Base-by-base conservation (phyloP, 2,113 vertebrate species). In the Tetrax tetrax region DNA sequence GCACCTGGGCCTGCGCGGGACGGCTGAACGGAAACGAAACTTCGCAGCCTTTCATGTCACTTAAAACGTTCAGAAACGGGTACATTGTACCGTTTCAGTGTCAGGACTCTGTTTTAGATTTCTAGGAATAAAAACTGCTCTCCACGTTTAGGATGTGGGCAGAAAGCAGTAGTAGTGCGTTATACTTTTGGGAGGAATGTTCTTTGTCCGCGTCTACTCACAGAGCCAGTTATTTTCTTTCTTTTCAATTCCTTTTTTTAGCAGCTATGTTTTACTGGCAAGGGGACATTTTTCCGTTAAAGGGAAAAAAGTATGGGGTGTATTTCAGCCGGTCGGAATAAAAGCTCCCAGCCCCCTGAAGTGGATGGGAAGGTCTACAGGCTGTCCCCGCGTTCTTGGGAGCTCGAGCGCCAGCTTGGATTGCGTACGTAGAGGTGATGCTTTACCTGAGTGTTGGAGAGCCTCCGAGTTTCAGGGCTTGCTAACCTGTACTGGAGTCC, bases 121-220 rank as follows among this genome's bases (percentile, higher is more conserved):
- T 53, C 6, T 1, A 33, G 59, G 14, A 21, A 35, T 4, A 28
- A 14, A 68, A 56, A 14, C 6, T 56, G 27, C 35, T 9, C 0
- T 25, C 60, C 10, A 1, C 0, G 0, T 13, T 70, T 15, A 65
- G 51, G 21, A 12, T 3, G 1, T 29, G 17, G 45, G 23, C 43
- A 14, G 31, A 81, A 83, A 71, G 19, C 50, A 33, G 6, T 4
- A 9, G 50, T 2, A 21, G 64, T 28, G 6, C 53, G 45, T 61
- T 45, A 45, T 1, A 1, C 43, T 33, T 24, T 28, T 14, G 35
- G 22, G 20, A 20, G 61, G 45, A 54, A 29, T 0, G 0, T 33
- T 29, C 25, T 74, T 68, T 54, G 48, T 65, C 4, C 0, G 0
- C 11, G 24, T 43, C 59, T 38, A 16, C 43, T 87, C 43, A 9